Evolutionary conservation across 2,888 invertebrate genomes (phyloP).

Genomic region (Homarus gammarus): DNA sequence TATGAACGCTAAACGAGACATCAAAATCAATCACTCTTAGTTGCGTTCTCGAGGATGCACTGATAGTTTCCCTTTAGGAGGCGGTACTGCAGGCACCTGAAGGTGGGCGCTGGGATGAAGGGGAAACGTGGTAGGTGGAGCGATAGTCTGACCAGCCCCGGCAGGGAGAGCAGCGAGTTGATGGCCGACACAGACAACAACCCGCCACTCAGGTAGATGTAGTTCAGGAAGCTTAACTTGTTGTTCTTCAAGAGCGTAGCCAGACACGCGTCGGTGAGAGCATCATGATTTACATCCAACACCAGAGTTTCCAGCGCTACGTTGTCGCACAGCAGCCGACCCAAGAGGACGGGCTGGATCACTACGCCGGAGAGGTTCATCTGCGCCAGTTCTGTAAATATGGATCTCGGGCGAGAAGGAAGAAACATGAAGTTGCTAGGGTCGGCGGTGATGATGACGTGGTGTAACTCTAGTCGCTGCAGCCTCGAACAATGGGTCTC

Average conservation of each 20-base stretch:
- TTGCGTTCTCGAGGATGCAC: slow-evolving; percentile 14
- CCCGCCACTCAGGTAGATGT: slow-evolving; percentile 14
- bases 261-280: slow-evolving; percentile 4
- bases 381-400: slow-evolving; percentile 18
- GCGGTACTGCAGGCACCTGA: slow-evolving; percentile 17
- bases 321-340: slow-evolving; percentile 17
- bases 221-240: background rate
- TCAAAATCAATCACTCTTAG: background rate
- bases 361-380: slow-evolving; percentile 37
- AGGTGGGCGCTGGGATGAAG: background rate
- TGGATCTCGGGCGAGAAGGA: background rate
- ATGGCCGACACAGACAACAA: background rate
- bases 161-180: background rate
- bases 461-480: slow-evolving; percentile 33
- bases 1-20: too few relatives aligned
- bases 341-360: slow-evolving; percentile 1
- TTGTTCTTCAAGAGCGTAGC: slow-evolving; percentile 14
- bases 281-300: slow-evolving; percentile 37
- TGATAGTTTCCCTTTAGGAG: slow-evolving; percentile 24
- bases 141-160: slow-evolving; percentile 12
- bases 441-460: slow-evolving; percentile 20
- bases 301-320: slow-evolving; percentile 14
- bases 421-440: background rate
- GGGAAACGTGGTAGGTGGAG: slow-evolving; percentile 32
- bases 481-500: background rate